These are phyloP conservation scores for Microtus richardsoni DNA, from an alignment of 2,113 vertebrate genomes.

Conservation along the genomic window DNA sequence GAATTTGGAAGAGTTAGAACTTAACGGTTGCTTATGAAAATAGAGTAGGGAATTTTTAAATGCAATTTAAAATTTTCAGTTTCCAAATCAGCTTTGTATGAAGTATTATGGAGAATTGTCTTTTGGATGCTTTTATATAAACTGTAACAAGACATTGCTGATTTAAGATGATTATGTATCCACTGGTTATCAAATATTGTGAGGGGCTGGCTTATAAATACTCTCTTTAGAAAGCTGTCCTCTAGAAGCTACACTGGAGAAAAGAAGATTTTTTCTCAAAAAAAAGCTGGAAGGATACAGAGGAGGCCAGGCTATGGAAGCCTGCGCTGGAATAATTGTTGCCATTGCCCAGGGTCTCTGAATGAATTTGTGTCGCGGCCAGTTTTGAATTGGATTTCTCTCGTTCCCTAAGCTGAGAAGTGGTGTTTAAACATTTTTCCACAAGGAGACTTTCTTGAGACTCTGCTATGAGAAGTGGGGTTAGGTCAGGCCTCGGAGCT, in stretches of 20 bases:
- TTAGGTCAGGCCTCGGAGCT: not conserved
- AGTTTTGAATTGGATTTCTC: not conserved
- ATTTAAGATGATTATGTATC: not conserved
- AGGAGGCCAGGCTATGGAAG: not conserved
- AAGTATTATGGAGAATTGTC: not conserved
- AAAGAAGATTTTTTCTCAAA: not conserved
- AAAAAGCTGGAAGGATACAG: not conserved
- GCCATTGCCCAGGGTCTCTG: not conserved
- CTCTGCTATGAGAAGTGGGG: not conserved
- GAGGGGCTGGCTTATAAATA: not conserved
- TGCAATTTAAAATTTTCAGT: not conserved
- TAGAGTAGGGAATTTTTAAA: not conserved
- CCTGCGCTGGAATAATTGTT: not conserved
- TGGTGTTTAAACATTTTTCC: not conserved
- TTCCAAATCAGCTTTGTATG: not conserved
- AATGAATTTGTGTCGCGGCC: not conserved
- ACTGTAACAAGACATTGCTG: not conserved
- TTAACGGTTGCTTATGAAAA: not conserved
- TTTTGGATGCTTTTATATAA: constrained; percentile 37
- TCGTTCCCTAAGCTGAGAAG: not conserved
- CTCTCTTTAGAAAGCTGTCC: not conserved
- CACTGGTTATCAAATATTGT: not conserved
- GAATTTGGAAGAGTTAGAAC: not conserved
- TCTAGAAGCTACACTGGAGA: not conserved
- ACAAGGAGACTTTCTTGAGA: not conserved